These are phyloP conservation scores for Erithacus rubecula DNA, from an alignment of 2,797 vertebrate species.

Conservation along the genomic window DNA sequence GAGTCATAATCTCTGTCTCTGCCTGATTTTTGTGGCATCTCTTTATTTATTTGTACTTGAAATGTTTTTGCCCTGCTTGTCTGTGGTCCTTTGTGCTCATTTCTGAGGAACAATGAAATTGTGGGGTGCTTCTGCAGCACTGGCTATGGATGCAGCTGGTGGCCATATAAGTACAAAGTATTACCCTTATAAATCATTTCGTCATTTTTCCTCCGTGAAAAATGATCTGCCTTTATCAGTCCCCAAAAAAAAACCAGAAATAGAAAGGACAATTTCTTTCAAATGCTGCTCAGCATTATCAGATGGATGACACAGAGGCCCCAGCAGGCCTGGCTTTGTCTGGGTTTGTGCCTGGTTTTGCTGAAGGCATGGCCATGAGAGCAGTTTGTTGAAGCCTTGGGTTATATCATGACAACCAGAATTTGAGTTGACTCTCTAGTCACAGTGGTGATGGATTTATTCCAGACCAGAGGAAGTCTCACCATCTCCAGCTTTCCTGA, in stretches of 20 bases:
- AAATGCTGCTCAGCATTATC: neutral
- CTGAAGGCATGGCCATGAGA: neutral
- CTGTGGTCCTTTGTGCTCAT: neutral
- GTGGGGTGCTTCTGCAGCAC: neutral
- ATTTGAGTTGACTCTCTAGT: accelerated
- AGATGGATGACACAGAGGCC: neutral
- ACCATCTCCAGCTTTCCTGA: neutral
- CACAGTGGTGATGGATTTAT: neutral
- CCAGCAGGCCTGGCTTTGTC: neutral
- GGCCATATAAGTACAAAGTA: neutral
- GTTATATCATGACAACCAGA: neutral
- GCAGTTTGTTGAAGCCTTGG: neutral
- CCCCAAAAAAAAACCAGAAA: neutral
- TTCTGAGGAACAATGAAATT: neutral
- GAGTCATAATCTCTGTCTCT: neutral
- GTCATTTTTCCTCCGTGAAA: neutral
- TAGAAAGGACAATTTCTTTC: neutral
- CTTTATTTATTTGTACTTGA: constrained; percentile 6
- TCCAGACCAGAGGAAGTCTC: neutral
- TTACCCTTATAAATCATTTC: neutral
- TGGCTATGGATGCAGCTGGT: neutral
- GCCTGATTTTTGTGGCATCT: constrained; percentile 15
- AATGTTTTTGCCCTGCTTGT: neutral
- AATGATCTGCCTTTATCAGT: neutral
- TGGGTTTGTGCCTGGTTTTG: neutral